A percentile compares a stretch with the other conserved stretches of the same genome.
Evolutionary conservation across 2,113 vertebrate genomes (phyloP).

Genomic region (Aspiorhynchus laticeps): DNA sequence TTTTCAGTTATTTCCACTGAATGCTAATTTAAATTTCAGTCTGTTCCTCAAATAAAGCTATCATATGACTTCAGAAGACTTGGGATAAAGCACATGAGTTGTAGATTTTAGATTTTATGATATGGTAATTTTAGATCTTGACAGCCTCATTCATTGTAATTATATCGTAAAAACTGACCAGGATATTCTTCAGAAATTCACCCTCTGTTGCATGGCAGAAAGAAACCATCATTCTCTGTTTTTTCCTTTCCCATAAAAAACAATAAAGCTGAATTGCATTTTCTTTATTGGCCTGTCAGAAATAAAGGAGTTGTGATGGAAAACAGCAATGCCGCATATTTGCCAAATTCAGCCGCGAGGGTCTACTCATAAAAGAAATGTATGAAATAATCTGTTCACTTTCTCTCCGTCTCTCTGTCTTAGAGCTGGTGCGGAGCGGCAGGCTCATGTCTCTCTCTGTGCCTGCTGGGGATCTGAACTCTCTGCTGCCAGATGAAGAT

Average conservation of each 20-base stretch:
- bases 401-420: not conserved
- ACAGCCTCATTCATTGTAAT: not conserved
- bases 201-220: not conserved
- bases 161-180: not conserved
- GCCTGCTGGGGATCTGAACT: conserved; percentile 73
- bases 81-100: no score
- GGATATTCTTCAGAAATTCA: not conserved
- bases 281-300: conserved; percentile 36
- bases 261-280: conserved; percentile 3
- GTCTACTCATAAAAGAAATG: not conserved
- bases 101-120: not conserved
- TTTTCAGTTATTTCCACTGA: not conserved
- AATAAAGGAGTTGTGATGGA: not conserved
- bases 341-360: not conserved
- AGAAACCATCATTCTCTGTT: no score
- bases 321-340: not conserved
- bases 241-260: not conserved
- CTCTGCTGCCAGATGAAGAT: conserved; percentile 77
- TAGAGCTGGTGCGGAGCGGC: conserved; percentile 77
- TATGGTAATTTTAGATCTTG: not conserved
- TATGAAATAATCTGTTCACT: not conserved
- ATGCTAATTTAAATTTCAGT: not conserved
- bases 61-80: not conserved
- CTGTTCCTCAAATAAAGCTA: not conserved
- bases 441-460: conserved; percentile 74